Evolutionary conservation across 1,140 invertebrate species (phyloP).

Genomic region (Formica exsecta): DNA sequence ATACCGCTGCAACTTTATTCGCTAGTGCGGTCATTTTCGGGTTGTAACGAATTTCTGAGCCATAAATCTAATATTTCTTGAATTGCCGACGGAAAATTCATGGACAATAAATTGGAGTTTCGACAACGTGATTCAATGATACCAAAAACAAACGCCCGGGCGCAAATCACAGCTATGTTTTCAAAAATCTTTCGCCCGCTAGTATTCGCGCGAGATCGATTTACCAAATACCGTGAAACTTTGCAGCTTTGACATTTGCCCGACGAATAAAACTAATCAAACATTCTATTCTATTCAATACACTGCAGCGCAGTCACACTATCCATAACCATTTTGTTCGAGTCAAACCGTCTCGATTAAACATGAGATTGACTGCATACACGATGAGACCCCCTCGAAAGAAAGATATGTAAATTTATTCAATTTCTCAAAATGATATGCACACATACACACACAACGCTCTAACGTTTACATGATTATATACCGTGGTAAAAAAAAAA

Average conservation of each 20-base stretch:
- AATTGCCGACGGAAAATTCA: constrained; percentile 53
- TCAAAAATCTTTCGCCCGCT: constrained; percentile 35
- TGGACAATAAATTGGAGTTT: constrained; percentile 53
- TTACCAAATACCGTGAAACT: constrained; percentile 44
- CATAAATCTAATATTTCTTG: constrained; percentile 53
- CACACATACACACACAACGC: not conserved
- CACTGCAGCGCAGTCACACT: constrained; percentile 22
- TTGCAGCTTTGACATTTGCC: constrained; percentile 56
- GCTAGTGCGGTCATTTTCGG: constrained; percentile 47
- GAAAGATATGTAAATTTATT: not conserved
- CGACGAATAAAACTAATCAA: constrained; percentile 57
- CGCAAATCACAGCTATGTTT: constrained; percentile 48
- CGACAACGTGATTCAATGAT: constrained; percentile 54
- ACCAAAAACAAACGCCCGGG: constrained; percentile 44
- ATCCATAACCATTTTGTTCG: constrained; percentile 39
- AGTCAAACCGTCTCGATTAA: constrained; percentile 32
- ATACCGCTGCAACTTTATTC: constrained; percentile 23
- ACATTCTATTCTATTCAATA: constrained; percentile 52
- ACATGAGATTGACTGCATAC: not conserved
- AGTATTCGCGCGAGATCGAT: constrained; percentile 42
- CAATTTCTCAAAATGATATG: not conserved
- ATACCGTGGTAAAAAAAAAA: not conserved
- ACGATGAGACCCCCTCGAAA: not conserved
- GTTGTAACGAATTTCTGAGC: constrained; percentile 2
- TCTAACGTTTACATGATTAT: not conserved